Evolutionary conservation across 2,797 vertebrate species (phyloP), one percentile per base, ranked within the genome.

Genomic region (Tadarida brasiliensis): DNA sequence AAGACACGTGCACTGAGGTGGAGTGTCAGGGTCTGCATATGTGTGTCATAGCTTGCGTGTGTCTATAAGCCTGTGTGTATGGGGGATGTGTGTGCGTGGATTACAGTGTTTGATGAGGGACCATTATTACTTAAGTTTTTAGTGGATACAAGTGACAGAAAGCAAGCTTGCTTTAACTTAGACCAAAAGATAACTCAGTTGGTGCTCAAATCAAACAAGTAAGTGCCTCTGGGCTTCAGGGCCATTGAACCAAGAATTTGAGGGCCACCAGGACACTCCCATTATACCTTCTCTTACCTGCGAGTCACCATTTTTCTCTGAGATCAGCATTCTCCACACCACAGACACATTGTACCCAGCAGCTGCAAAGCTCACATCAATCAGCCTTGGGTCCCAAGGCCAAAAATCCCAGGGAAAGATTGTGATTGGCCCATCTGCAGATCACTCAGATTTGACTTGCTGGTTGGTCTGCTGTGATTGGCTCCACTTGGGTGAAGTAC

Each of bases 1-100:
- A 97, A 97, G 59, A 95, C 67, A 91, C 3, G 0, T 92, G 91
- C 94, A 96, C 97, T 92, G 51, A 96, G 26, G 17, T 82, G 14
- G 68, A 8, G 59, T 61, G 24, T 94, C 22, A 19, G 24, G 28
- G 20, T 88, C 49, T 56, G 20, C 54, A 17, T 65, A 51, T 71
- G 30, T 33, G 49, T 78, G 63, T 87, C 11, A 11, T 35, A 71
- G 63, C 16, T 30, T 59, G 16, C 11, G 61, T 57, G 71, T 90
- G 35, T 57, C 82, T 82, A 2, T 20, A 35, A 63, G 15, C 6
- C 16, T 33, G 4, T 16, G 35, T 74, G 57, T n/a, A 8, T 56
- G 67, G 17, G 39, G 20, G 3, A 3, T 26, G 19, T 78, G 51
- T 51, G n/a, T 39, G 19, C 30, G 0, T 47, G 1, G n/a, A 7